phyloP scores from a whole-genome alignment of 2,113 vertebrate genomes.

The Pomatorhinus ruficollis region DNA sequence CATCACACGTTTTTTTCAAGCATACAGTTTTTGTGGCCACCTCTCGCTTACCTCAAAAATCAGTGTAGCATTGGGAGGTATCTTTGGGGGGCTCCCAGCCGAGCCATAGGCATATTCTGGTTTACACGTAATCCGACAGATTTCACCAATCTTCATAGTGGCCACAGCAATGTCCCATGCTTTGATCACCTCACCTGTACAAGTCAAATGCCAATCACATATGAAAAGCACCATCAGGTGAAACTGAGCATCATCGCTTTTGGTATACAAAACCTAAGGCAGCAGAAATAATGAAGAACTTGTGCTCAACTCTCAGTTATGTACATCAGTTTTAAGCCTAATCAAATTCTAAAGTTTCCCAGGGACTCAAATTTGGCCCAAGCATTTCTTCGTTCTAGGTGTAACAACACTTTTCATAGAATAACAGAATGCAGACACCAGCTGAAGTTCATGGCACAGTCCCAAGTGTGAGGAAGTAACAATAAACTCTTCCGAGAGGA shows the following conservation, averaged over 20 bases:
- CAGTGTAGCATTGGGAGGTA: constrained; percentile 89
- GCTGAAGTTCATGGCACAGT: neutral
- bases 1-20: neutral
- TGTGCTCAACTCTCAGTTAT: neutral
- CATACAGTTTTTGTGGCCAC: accelerated
- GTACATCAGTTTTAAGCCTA: neutral
- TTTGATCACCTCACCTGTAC: constrained; percentile 92
- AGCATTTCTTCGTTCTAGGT: neutral
- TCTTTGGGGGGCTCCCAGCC: constrained; percentile 95
- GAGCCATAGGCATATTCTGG: constrained; percentile 94
- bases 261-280: neutral
- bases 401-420: neutral
- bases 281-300: neutral
- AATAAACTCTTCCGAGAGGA: neutral
- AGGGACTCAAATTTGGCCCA: neutral
- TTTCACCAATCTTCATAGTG: constrained; percentile 93
- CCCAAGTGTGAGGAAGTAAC: neutral
- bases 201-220: neutral
- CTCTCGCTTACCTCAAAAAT: constrained; percentile 88
- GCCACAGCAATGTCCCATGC: constrained; percentile 95
- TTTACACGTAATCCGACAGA: constrained; percentile 89
- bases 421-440: neutral
- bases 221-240: neutral
- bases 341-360: neutral
- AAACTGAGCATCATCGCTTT: neutral